phyloP scores from a whole-genome alignment of 2,113 vertebrate genomes.

The Donacobius atricapilla region DNA sequence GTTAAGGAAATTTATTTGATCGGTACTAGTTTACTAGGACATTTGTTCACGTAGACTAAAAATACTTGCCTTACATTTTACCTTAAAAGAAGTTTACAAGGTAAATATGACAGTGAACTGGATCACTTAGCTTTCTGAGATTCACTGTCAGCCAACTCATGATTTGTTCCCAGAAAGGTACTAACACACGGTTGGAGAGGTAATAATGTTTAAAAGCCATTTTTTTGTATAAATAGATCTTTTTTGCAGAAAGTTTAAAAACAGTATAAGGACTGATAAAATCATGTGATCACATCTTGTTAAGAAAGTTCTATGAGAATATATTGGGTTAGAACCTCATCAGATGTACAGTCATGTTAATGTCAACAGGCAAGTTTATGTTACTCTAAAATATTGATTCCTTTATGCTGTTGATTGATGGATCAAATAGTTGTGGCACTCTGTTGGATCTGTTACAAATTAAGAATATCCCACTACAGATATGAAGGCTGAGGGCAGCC shows the following conservation, averaged over 20 bases:
- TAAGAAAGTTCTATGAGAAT: not conserved
- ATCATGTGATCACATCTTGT: not conserved
- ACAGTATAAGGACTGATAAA: not conserved
- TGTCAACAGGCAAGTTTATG: not conserved
- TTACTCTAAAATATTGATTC: not conserved
- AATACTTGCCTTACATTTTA: not conserved
- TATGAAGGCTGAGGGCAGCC: not conserved
- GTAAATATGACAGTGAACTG: not conserved
- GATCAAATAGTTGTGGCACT: not conserved
- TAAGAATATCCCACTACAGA: not conserved
- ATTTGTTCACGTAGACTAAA: not conserved
- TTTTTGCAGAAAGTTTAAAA: not conserved
- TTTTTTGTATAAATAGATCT: not conserved
- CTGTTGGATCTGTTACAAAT: not conserved
- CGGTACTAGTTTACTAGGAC: not conserved
- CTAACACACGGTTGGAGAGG: not conserved
- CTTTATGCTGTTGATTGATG: not conserved
- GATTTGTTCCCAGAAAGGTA: not conserved
- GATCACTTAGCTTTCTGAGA: not conserved
- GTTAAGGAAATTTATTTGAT: not conserved
- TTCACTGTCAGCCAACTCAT: not conserved
- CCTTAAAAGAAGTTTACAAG: not conserved
- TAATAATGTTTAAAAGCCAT: not conserved
- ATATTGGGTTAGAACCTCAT: not conserved
- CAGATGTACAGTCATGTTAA: not conserved